phyloP scores from a whole-genome alignment of 2,113 vertebrate species.

The Brachypodius melanocephalos region DNA sequence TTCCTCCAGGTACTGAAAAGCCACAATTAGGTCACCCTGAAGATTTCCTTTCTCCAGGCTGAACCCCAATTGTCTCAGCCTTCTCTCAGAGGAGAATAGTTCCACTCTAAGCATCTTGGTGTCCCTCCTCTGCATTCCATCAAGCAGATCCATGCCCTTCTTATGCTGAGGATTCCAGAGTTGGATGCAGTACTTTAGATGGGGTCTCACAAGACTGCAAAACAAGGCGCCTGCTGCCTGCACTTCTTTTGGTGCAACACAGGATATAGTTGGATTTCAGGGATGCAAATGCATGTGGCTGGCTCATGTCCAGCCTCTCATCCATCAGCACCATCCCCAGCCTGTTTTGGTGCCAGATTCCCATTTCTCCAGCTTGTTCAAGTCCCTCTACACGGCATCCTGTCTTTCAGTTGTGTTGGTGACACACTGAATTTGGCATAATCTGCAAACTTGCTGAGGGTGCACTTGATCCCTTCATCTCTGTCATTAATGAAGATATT shows the following conservation, averaged over 20 bases:
- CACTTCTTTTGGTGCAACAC: not conserved
- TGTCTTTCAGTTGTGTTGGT: not conserved
- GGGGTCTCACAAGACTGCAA: not conserved
- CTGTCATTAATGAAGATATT: not conserved
- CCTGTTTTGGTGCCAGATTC: not conserved
- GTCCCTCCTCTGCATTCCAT: not conserved
- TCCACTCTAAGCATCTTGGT: not conserved
- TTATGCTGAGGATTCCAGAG: not conserved
- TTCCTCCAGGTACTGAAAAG: not conserved
- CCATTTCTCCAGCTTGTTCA: not conserved
- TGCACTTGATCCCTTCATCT: not conserved
- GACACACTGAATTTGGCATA: not conserved
- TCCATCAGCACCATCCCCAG: not conserved
- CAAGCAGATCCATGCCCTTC: not conserved
- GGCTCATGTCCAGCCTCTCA: not conserved
- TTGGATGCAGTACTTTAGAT: not conserved
- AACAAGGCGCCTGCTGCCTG: accelerated
- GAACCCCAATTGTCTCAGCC: not conserved
- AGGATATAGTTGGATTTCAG: not conserved
- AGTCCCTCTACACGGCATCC: not conserved
- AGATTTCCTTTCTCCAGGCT: not conserved
- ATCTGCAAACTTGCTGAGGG: not conserved
- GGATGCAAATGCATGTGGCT: not conserved
- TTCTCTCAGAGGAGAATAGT: not conserved
- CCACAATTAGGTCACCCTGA: not conserved